Conservation (phyloP, 1,140 invertebrate genomes). For the Philopotamus ludificatus region DNA sequence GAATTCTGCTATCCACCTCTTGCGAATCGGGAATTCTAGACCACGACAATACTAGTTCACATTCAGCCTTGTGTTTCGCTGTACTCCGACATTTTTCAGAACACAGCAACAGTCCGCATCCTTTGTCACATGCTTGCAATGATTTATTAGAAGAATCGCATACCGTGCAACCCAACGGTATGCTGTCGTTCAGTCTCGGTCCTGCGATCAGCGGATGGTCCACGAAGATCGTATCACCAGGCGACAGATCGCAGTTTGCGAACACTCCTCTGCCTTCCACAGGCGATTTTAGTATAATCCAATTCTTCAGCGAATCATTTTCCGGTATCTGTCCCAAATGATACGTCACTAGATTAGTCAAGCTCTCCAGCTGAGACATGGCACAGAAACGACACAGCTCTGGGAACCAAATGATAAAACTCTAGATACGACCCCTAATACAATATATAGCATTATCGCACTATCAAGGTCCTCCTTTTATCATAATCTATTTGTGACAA, state of each 20-base stretch:
- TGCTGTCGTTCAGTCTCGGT: conserved; percentile 54
- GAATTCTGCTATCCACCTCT: conserved; percentile 53
- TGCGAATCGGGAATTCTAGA: conserved; percentile 52
- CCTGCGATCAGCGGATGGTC: conserved; percentile 67
- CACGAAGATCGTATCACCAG: conserved; percentile 66
- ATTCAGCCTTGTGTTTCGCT: conserved; percentile 58
- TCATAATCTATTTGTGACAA: conserved; percentile 9
- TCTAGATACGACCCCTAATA: background rate
- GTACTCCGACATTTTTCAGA: conserved; percentile 58
- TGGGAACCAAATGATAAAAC: conserved; percentile 8
- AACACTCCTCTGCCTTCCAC: conserved; percentile 67
- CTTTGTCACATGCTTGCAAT: conserved; percentile 55
- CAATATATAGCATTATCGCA: conserved; percentile 10
- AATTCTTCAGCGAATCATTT: conserved; percentile 39
- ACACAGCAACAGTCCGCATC: conserved; percentile 63
- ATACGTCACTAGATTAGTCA: conserved; percentile 20
- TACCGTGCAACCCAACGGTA: conserved; percentile 56
- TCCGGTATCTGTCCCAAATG: conserved; percentile 29
- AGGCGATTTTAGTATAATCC: conserved; percentile 55
- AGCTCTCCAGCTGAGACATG: background rate
- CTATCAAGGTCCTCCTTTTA: conserved; percentile 11
- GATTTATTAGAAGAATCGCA: conserved; percentile 56
- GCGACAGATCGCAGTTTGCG: conserved; percentile 60
- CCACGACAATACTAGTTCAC: conserved; percentile 58
- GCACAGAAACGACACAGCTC: background rate